Evolutionary conservation across 2,888 invertebrate species (phyloP), one percentile per base, ranked within the genome.

Genomic region (Hydrotaea diabolus): DNA sequence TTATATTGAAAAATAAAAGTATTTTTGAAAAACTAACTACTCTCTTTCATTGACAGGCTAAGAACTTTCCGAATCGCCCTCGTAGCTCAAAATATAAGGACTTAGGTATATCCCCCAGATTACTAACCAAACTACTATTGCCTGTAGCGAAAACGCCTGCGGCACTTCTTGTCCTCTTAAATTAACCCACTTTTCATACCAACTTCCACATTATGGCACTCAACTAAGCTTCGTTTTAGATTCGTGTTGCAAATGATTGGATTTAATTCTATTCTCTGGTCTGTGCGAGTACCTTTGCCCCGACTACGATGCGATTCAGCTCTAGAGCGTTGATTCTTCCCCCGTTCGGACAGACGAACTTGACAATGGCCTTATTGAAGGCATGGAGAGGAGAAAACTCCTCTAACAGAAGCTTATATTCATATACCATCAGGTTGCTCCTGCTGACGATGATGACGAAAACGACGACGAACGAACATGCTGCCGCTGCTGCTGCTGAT

Each of bases 371-470:
- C 36, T 62, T n/a, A 23, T 9, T 23, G 17, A 15, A 21, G 0
- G 43, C 5, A 17, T 19, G 43, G 43, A 13, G 36, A 36, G 19
- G 17, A 66, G 39, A 69, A 46, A 23, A 69, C 69, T 69, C 69
- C 69, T 77, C 73, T 77, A 85, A 85, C 85, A 85, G 85, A 85
- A 85, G 85, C 85, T 82, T 79, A 69, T 77, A 64, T 85, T 79
- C 81, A 62, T 82, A 77, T 72, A 85, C 77, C 79, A 82, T 82
- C 85, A 82, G 85, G 85, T 79, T 85, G 77, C 81, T 81, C 64
- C 75, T 84, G 80, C 80, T 78, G 84, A 75, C 43, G 83, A 66
- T 81, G 77, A 84, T 36, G 77, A 83, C 15, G 77, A 71, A 8
- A 59, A 49, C 26, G 77, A 62, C 59, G 46, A 55, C 59, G 49